These are phyloP conservation scores for Anthophora plumipes DNA, from an alignment of 2,888 invertebrate species.

Conservation along the genomic window DNA sequence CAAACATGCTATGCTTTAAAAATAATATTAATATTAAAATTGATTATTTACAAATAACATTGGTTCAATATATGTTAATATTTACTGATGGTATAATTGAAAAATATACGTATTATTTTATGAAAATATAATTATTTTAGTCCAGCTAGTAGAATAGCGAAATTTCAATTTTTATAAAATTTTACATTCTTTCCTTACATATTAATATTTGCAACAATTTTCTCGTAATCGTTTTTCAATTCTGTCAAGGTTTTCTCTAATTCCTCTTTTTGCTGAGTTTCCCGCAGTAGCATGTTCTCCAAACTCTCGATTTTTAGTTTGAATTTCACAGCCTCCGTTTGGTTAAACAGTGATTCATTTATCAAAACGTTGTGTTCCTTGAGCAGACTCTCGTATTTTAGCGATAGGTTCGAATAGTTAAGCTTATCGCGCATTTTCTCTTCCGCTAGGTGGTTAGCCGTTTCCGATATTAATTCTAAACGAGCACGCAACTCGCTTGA, in stretches of 20 bases:
- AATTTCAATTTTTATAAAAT: no score
- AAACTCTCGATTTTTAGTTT: slow-evolving; percentile 70
- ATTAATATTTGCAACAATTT: slow-evolving; percentile 45
- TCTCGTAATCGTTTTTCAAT: slow-evolving; percentile 62
- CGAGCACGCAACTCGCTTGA: slow-evolving; percentile 73
- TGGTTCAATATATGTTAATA: no score
- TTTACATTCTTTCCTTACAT: slow-evolving; percentile 25
- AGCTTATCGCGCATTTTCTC: slow-evolving; percentile 73
- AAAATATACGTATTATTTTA: no score
- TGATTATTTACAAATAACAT: no score
- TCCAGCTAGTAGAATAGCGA: no score
- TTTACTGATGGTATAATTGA: no score
- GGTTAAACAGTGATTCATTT: slow-evolving; percentile 68
- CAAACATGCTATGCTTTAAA: no score
- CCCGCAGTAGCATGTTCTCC: slow-evolving; percentile 59
- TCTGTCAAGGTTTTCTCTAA: slow-evolving; percentile 69
- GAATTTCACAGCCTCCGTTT: slow-evolving; percentile 72
- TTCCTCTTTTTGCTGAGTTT: slow-evolving; percentile 61
- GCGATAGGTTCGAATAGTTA: slow-evolving; percentile 70
- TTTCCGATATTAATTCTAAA: slow-evolving; percentile 68
- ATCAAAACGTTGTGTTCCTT: slow-evolving; percentile 75
- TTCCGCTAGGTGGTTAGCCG: slow-evolving; percentile 72
- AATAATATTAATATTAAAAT: no score
- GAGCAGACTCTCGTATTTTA: slow-evolving; percentile 71
- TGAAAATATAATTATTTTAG: no score